Base-by-base conservation (phyloP, 2,113 vertebrate species). In the Saccopteryx bilineata region DNA sequence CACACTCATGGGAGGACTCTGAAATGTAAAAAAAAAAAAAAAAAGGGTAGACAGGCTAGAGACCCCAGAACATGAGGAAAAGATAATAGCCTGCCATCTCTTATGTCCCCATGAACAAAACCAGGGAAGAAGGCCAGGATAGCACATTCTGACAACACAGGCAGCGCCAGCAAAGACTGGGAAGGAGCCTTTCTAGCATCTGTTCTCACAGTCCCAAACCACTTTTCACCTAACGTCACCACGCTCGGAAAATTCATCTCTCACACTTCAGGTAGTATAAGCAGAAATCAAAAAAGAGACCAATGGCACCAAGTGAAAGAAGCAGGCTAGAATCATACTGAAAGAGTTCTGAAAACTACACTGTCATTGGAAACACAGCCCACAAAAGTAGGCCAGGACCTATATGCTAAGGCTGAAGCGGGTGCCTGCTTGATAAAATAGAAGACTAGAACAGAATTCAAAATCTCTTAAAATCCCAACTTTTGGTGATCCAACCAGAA, bases 401-500 rank as follows among this genome's bases (percentile, higher is more conserved):
- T 87, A 26, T 63, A 23, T 61, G 46, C 56, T 63, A 71, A 72
- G 9, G 31, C 46, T 80, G 28, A 65, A 46, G 9, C 63, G n/a
- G 46, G 63, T 58, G 81, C 66, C 60, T 80, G 13, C 46, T 60
- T 71, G 24, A 23, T 54, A 63, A 87, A 87, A 93, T 18, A 46
- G n/a, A 80, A 92, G 68, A 74, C 54, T 75, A 54, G 56, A 87
- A 61, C 48, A 52, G 46, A 26, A 87, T 80, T 33, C 28, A 50
- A n/a, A 87, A 61, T 80, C 18, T 63, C 46, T 31, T 87, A 87
- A 72, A 54, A 63, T 72, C 58, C 9, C 33, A 72, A 54, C 39
- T 61, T 71, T 61, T 93, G 46, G 54, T 87, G 54, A 69, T 69
- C 23, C 10, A 87, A 87, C 31, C 23, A 68, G 69, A 87, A 93